A percentile compares a stretch with the other conserved stretches of the same genome.
Evolutionary conservation across 2,113 vertebrate species (phyloP).

Genomic region (Physeter macrocephalus): DNA sequence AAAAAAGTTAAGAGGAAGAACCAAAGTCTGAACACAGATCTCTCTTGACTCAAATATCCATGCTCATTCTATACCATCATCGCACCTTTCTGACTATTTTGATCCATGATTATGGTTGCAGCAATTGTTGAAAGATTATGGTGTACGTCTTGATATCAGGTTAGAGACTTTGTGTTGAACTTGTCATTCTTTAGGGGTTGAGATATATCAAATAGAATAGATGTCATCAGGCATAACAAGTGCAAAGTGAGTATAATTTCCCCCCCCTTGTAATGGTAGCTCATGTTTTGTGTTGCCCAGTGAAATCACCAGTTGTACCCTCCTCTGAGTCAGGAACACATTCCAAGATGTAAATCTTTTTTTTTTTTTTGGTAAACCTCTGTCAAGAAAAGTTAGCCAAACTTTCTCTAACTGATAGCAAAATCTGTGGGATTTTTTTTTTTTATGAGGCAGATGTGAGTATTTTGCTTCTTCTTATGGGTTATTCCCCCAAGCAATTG

Average conservation of each 20-base stretch:
- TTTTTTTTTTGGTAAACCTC: background rate
- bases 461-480: constrained; percentile 24
- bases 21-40: background rate
- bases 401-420: constrained; percentile 23
- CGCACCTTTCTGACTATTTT: background rate
- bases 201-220: background rate
- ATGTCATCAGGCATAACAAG: background rate
- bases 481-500: background rate
- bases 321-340: background rate
- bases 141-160: background rate
- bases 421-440: background rate
- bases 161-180: background rate
- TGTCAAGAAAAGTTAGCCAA: background rate
- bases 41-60: background rate
- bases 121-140: background rate
- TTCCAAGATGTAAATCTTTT: background rate
- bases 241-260: background rate
- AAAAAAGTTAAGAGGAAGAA: background rate
- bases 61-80: background rate
- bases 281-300: background rate
- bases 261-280: background rate
- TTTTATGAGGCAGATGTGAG: background rate
- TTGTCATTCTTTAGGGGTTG: background rate
- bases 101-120: background rate
- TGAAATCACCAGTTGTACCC: background rate